A percentile compares a stretch with the other conserved stretches of the same genome.
These are phyloP conservation scores for Chionodraco myersi DNA, from an alignment of 2,113 vertebrate species.

Conservation along the genomic window DNA sequence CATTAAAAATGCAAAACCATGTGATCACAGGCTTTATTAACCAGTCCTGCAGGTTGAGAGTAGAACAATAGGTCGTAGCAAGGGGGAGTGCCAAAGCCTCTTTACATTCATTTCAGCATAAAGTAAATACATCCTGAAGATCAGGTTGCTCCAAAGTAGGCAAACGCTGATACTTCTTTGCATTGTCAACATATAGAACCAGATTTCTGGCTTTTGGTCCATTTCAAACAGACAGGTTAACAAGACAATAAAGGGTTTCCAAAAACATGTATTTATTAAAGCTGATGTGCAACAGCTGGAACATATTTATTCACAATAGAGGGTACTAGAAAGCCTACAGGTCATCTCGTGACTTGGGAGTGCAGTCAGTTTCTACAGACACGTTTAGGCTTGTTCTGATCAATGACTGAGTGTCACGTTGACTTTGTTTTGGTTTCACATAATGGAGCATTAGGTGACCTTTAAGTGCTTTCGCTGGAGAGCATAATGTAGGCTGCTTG, in stretches of 20 bases:
- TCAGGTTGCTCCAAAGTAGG: neutral
- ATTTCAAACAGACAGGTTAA: constrained; percentile 15
- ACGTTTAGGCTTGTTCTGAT: constrained; percentile 9
- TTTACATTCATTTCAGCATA: neutral
- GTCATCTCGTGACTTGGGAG: constrained; percentile 23
- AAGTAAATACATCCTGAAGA: constrained; percentile 11
- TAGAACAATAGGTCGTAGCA: constrained; percentile 6
- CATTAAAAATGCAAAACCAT: neutral
- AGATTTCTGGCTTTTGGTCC: constrained; percentile 38
- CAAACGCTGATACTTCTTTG: neutral
- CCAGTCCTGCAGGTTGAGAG: constrained; percentile 32
- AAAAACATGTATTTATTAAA: neutral
- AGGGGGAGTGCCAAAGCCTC: neutral
- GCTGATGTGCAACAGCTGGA: neutral
- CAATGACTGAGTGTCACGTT: constrained; percentile 56
- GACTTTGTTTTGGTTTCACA: constrained; percentile 28
- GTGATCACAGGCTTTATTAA: constrained; percentile 57
- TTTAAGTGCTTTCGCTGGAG: neutral
- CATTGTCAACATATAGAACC: neutral
- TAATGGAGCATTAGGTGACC: neutral
- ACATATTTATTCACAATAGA: neutral
- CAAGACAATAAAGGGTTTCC: constrained; percentile 16
- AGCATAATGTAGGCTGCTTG: constrained; percentile 1
- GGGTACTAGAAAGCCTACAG: neutral
- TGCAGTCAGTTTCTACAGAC: constrained; percentile 13